Evolutionary conservation across 2,113 vertebrate genomes (phyloP).

Genomic region (Mola mola): DNA sequence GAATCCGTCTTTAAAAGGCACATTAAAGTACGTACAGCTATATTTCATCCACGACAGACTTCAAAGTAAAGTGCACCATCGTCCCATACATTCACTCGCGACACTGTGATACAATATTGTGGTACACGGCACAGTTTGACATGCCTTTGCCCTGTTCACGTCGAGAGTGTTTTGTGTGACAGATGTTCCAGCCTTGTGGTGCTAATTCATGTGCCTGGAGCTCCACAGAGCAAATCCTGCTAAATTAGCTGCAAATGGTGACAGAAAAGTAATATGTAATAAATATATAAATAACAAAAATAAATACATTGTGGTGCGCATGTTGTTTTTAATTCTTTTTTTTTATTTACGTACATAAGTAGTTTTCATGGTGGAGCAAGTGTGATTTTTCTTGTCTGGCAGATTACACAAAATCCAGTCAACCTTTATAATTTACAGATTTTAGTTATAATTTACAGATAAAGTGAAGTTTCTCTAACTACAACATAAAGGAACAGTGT

Average conservation of each 20-base stretch:
- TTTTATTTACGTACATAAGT: slow-evolving; percentile 32
- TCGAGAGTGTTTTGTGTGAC: slow-evolving; percentile 23
- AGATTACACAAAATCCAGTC: slow-evolving; percentile 49
- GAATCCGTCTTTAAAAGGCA: slow-evolving; percentile 80
- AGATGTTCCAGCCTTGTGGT: slow-evolving; percentile 17
- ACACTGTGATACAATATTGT: slow-evolving; percentile 25
- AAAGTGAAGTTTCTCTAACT: slow-evolving; percentile 63
- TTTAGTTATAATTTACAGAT: slow-evolving; percentile 70
- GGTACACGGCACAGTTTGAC: slow-evolving; percentile 54
- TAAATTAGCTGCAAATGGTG: slow-evolving; percentile 27
- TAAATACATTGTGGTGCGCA: slow-evolving; percentile 67
- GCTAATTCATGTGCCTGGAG: slow-evolving; percentile 50
- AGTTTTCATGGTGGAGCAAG: slow-evolving; percentile 58
- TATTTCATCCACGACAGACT: slow-evolving; percentile 57
- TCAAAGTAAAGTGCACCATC: slow-evolving; percentile 76
- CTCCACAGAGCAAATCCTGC: slow-evolving; percentile 42
- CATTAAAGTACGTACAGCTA: slow-evolving; percentile 79
- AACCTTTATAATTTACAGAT: slow-evolving; percentile 51
- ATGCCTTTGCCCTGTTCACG: slow-evolving; percentile 42
- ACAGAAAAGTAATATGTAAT: slow-evolving; percentile 56
- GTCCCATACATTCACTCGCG: slow-evolving; percentile 70
- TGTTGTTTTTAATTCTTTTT: slow-evolving; percentile 39
- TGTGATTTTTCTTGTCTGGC: slow-evolving; percentile 24
- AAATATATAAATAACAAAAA: slow-evolving; percentile 78
- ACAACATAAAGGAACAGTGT: slow-evolving; percentile 66